Base-by-base conservation (phyloP, 92 coral and sea anemone genomes). In the Epizoanthus illoricatus region DNA sequence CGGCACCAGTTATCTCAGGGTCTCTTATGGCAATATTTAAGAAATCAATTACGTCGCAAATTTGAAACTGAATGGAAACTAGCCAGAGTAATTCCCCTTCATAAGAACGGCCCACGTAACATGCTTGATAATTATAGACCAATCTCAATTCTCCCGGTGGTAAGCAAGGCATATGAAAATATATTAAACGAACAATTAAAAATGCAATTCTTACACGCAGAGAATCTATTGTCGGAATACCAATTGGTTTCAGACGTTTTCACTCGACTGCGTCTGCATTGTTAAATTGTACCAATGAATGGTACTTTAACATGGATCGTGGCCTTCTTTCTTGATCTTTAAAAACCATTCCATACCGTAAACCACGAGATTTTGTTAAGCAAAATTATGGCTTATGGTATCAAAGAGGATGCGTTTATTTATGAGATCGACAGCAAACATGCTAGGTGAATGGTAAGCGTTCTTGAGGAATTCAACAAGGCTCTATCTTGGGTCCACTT, bases 111-210 rank as follows among this genome's bases (percentile, higher is more conserved):
- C 33, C 33, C 33, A 28, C 33, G 33, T 28, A 76, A 76, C 19
- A 76, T 76, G 70, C 81, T 56, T 24, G 81, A 76, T 61, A 76
- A 76, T 59, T 76, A 76, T 76, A 59, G 81, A 76, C 69, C 70
- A 76, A 76, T 76, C 54, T 76, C 81, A 57, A 56, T 76, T 59
- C 81, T 76, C 59, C 56, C 81, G 4, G 59, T 76, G 59, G 28
- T 39, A 73, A 36, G 79, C 36, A 73, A 73, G 47, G 21, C 18
- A 21, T 41, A 43, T 43, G 63, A 73, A 28, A 28, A 28, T 0
- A 28, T 28, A 28, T 28, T 28, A 28, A 0, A 28, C 33, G 33
- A 28, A 28, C 33, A 28, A 28, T 28, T 28, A n/a, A n/a, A n/a
- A 28, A 28, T 28, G 33, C 33, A 28, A 28, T 28, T 0, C 33